These are phyloP conservation scores for Melitaea cinxia DNA, from an alignment of 1,140 invertebrate species.

Conservation along the genomic window DNA sequence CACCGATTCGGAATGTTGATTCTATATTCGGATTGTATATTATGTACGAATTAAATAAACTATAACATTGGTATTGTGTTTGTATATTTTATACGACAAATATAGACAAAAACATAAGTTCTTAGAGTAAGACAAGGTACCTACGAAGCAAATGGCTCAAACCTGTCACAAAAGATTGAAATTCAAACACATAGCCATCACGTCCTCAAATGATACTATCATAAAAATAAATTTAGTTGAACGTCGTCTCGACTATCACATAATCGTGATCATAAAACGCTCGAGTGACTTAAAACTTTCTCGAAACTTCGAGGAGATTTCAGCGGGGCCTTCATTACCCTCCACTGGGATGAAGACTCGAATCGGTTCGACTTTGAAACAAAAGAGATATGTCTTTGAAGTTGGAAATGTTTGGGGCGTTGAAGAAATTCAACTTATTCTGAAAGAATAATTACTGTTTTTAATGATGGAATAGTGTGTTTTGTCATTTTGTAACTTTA, in stretches of 20 bases:
- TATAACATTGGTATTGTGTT: no score
- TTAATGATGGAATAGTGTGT: not conserved
- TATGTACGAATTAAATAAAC: no score
- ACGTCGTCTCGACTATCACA: constrained; percentile 13
- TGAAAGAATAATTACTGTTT: constrained; percentile 4
- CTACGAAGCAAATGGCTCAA: no score
- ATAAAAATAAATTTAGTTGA: constrained; percentile 15
- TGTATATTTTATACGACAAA: no score
- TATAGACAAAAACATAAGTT: no score
- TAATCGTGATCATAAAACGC: constrained; percentile 16
- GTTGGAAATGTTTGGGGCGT: constrained; percentile 4
- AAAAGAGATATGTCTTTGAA: constrained; percentile 39
- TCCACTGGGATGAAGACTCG: constrained; percentile 37
- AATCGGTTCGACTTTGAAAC: constrained; percentile 48
- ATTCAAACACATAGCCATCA: not conserved
- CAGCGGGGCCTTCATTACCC: constrained; percentile 24
- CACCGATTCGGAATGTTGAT: no score
- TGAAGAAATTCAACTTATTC: constrained; percentile 3
- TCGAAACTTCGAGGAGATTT: constrained; percentile 37
- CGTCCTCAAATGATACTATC: constrained; percentile 9
- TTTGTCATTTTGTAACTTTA: not conserved
- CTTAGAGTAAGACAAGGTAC: no score
- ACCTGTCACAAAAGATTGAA: not conserved
- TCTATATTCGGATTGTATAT: no score
- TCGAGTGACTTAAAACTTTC: constrained; percentile 27